phyloP scores from a whole-genome alignment of 1,140 invertebrate genomes.

The Hirudo medicinalis region DNA sequence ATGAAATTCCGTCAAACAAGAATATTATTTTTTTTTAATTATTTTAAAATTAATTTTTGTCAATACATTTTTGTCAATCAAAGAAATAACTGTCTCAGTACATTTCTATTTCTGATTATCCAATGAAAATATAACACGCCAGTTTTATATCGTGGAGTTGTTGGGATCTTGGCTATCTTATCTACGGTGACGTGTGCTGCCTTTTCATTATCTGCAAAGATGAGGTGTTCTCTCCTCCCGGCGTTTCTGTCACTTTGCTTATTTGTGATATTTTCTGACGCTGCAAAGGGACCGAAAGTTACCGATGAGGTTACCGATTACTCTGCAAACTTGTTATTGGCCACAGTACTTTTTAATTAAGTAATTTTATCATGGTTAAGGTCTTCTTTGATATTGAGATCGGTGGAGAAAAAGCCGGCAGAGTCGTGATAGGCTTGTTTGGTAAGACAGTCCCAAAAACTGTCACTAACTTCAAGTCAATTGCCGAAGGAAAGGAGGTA shows the following conservation, averaged over 20 bases:
- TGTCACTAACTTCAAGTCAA: constrained; percentile 72
- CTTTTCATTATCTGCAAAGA: not conserved
- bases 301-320: constrained; percentile 6
- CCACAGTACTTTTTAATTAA: not conserved
- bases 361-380: constrained; percentile 34
- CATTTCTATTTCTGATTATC: no score
- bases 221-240: not conserved
- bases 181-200: not conserved
- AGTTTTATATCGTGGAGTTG: no score
- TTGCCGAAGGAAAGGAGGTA: constrained; percentile 49
- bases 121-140: no score
- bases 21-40: no score
- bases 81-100: no score
- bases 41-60: no score
- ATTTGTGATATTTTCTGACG: not conserved
- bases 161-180: no score
- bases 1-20: no score
- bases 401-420: constrained; percentile 60
- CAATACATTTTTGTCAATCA: no score
- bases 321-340: not conserved
- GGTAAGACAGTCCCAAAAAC: constrained; percentile 83
- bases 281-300: constrained; percentile 19
- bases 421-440: constrained; percentile 83
- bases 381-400: constrained; percentile 80
- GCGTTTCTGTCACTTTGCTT: not conserved